These are phyloP conservation scores for Calcarius lapponicus DNA, from an alignment of 2,797 vertebrate genomes.

Conservation along the genomic window DNA sequence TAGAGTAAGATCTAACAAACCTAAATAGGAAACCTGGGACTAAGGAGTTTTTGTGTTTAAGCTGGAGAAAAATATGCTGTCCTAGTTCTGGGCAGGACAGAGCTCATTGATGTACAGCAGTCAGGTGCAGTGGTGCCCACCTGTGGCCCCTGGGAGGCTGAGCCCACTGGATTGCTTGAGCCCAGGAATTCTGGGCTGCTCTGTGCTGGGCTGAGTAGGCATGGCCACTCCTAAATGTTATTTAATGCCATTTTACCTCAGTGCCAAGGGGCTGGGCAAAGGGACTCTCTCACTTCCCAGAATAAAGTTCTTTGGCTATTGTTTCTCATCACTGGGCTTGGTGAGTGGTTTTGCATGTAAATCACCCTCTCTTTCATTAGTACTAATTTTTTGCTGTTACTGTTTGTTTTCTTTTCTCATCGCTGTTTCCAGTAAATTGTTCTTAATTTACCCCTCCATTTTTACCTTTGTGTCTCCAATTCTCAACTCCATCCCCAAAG, in stretches of 20 bases:
- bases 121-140: not conserved
- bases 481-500: not conserved
- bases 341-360: not conserved
- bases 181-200: not conserved
- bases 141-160: not conserved
- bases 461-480: not conserved
- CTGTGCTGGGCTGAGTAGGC: fast-evolving
- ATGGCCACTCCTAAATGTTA: not conserved
- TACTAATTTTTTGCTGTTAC: not conserved
- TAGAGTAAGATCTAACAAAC: not conserved
- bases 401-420: not conserved
- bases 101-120: not conserved
- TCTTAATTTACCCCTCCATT: not conserved
- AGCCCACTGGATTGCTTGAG: not conserved
- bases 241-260: not conserved
- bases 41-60: not conserved
- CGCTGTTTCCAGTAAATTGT: not conserved
- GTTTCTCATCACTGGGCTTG: not conserved
- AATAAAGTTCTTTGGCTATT: not conserved
- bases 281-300: not conserved
- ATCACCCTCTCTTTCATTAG: not conserved
- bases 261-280: not conserved
- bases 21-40: not conserved
- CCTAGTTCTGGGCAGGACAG: not conserved
- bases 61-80: not conserved